Evolutionary conservation across 37 sponge, comb jelly and placozoan species (phyloP).

Genomic region (Chondrosia reniformis): DNA sequence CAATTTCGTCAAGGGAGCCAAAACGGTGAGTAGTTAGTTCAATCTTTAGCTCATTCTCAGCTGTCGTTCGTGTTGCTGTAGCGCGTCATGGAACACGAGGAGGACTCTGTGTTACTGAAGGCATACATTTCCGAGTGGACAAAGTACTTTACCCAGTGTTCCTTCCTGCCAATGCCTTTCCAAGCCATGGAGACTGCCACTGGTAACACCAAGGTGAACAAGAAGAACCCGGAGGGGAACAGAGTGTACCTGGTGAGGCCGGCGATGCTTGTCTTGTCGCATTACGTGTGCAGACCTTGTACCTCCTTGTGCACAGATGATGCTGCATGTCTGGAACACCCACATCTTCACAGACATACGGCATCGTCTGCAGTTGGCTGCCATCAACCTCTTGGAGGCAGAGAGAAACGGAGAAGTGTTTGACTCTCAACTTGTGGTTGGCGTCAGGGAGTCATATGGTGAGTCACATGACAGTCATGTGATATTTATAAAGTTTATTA

Average conservation of each 20-base stretch:
- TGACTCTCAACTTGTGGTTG: constrained; percentile 80
- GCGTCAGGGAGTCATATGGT: constrained; percentile 89
- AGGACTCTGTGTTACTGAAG: constrained; percentile 76
- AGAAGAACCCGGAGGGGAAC: constrained; percentile 68
- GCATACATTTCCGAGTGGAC: constrained; percentile 89
- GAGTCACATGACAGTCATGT: too few species aligned
- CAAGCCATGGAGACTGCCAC: constrained; percentile 70
- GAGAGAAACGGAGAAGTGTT: constrained; percentile 87
- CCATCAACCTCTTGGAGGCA: constrained; percentile 69
- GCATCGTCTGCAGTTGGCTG: constrained; percentile 59
- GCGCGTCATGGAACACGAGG: constrained; percentile 64
- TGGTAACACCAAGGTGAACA: constrained; percentile 39
- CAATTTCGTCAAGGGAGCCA: constrained; percentile 45
- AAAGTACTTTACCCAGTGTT: constrained; percentile 83
- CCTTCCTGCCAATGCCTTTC: constrained; percentile 85
- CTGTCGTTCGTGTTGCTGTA: constrained; percentile 3
- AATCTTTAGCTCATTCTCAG: background rate
- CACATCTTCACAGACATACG: constrained; percentile 64
- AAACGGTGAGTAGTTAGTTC: constrained; percentile 25
- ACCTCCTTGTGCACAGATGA: constrained; percentile 69
- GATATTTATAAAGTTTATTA: too few species aligned
- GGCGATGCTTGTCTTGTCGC: background rate
- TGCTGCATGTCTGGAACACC: constrained; percentile 83
- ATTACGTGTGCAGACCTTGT: too few species aligned
- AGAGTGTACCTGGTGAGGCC: constrained; percentile 56